phyloP scores from a whole-genome alignment of 2,888 invertebrate genomes.

The Maniola hyperantus region DNA sequence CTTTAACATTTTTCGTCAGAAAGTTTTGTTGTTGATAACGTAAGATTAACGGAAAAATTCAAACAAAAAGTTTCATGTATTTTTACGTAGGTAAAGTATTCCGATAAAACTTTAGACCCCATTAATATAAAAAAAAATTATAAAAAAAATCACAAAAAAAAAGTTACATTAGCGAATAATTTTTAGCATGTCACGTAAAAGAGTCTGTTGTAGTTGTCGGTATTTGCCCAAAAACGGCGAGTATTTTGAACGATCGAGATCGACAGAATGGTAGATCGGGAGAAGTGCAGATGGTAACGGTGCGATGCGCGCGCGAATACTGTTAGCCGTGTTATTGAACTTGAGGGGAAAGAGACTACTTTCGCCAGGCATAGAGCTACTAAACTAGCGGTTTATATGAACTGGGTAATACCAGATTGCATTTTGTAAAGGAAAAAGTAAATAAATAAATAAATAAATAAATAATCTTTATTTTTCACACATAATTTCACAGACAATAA shows the following conservation, averaged over 20 bases:
- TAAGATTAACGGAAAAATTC: background rate
- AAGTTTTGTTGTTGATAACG: background rate
- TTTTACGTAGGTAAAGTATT: background rate
- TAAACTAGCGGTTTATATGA: constrained; percentile 43
- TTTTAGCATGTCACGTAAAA: background rate
- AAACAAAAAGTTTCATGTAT: too few relatives aligned
- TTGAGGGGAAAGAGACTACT: constrained; percentile 67
- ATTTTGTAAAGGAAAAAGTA: background rate
- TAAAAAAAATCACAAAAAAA: background rate
- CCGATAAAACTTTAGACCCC: background rate
- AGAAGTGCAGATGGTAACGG: constrained; percentile 22
- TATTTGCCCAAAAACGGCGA: constrained; percentile 7
- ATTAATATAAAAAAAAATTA: background rate
- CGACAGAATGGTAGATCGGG: constrained; percentile 15
- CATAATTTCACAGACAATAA: too few relatives aligned
- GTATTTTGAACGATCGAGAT: constrained; percentile 19
- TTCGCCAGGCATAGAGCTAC: constrained; percentile 69
- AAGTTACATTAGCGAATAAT: background rate
- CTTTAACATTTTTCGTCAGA: background rate
- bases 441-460: too few relatives aligned
- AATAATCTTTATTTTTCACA: too few relatives aligned
- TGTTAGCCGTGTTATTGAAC: constrained; percentile 78
- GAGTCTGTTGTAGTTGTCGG: background rate
- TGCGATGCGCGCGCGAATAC: constrained; percentile 53
- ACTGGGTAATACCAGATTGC: constrained; percentile 10